phyloP scores from a whole-genome alignment of 2,797 vertebrate species.

The Hapalemur alaotrensis region DNA sequence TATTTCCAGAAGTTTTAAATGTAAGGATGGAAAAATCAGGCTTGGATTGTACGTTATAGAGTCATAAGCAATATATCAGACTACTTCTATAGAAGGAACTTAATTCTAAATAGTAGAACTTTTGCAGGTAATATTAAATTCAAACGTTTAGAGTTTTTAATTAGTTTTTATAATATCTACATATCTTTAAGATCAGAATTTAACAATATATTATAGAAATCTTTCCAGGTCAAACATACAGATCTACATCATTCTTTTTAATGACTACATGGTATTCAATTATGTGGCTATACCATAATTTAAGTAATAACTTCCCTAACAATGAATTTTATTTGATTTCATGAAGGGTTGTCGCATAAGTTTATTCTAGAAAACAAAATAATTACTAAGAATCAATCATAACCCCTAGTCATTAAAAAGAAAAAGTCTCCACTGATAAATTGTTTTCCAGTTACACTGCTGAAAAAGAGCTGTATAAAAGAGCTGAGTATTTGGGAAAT shows the following conservation, averaged over 20 bases:
- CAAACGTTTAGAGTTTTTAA: not conserved
- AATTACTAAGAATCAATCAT: not conserved
- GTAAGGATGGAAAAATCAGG: not conserved
- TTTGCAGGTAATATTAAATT: not conserved
- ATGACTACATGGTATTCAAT: not conserved
- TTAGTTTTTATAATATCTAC: not conserved
- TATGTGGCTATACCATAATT: not conserved
- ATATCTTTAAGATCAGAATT: not conserved
- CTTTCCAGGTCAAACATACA: not conserved
- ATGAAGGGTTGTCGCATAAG: not conserved
- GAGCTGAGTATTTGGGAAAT: not conserved
- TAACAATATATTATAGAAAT: not conserved
- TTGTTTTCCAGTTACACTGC: not conserved
- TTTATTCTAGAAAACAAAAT: conserved; percentile 24
- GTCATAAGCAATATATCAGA: not conserved
- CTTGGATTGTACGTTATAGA: not conserved
- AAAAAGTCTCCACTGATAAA: not conserved
- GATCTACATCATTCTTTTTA: not conserved
- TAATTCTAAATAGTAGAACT: not conserved
- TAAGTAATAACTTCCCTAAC: not conserved
- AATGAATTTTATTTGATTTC: not conserved
- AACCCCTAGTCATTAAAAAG: not conserved
- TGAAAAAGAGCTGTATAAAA: conserved; percentile 2
- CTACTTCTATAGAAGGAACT: not conserved
- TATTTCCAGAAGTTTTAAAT: not conserved